Evolutionary conservation across 2,113 vertebrate genomes (phyloP).

Genomic region (Pteronura brasiliensis): DNA sequence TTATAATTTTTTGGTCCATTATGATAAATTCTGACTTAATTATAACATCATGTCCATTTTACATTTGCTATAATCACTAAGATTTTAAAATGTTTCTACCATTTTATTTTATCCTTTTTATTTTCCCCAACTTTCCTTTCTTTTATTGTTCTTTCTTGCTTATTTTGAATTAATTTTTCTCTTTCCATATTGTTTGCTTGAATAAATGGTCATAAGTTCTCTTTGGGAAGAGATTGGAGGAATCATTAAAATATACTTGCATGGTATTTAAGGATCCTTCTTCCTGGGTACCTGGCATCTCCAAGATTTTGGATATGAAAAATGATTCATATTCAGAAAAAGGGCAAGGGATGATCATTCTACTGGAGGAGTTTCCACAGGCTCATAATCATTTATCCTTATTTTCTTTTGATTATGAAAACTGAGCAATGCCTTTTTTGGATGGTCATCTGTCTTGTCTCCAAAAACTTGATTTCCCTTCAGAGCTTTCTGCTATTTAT

Average conservation of each 20-base stretch:
- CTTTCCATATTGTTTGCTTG: neutral
- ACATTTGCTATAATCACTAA: neutral
- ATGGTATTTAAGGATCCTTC: neutral
- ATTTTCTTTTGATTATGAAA: neutral
- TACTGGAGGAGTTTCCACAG: neutral
- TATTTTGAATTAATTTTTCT: neutral
- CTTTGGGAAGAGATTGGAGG: neutral
- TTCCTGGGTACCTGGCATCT: neutral
- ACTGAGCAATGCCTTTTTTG: neutral
- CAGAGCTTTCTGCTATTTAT: neutral
- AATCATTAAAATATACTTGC: neutral
- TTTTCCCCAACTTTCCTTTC: neutral
- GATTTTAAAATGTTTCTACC: neutral
- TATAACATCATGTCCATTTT: neutral
- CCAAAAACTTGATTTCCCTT: neutral
- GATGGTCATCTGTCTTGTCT: neutral
- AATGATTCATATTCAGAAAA: neutral
- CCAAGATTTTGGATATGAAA: neutral
- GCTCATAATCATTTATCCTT: neutral
- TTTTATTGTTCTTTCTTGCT: neutral
- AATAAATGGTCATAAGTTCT: neutral
- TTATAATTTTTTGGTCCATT: neutral
- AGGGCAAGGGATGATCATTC: neutral
- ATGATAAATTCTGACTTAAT: neutral
- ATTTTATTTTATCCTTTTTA: neutral